A percentile compares a stretch with the other conserved stretches of the same genome.
Conservation (phyloP, 2,888 invertebrate genomes). For the Coelopa pilipes region DNA sequence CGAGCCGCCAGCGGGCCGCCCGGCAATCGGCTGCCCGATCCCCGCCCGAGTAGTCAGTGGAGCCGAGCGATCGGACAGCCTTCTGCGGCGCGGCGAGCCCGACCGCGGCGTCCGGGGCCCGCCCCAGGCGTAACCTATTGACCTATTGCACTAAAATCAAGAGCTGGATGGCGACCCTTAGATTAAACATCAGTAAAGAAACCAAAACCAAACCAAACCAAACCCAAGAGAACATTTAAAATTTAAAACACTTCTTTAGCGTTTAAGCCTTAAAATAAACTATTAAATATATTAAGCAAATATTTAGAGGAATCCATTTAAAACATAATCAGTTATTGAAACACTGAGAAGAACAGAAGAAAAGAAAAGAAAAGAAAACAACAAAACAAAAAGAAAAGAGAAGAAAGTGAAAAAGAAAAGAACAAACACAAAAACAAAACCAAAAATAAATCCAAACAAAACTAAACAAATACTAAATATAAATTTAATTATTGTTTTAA, state of each 20-base stretch:
- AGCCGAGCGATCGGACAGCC: slow-evolving; percentile 3
- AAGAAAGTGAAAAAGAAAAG: slow-evolving; percentile 21
- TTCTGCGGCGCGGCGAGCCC: slow-evolving; percentile 2
- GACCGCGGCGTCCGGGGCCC: not conserved
- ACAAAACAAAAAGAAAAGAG: slow-evolving; percentile 19
- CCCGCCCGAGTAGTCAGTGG: not conserved
- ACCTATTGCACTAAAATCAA: slow-evolving; percentile 45
- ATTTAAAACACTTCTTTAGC: slow-evolving; percentile 21
- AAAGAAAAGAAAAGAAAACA: slow-evolving; percentile 24
- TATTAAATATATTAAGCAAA: slow-evolving; percentile 39
- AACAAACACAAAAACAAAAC: slow-evolving; percentile 18
- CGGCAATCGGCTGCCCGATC: slow-evolving; percentile 27
- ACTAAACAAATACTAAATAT: slow-evolving; percentile 32
- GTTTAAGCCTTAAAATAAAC: slow-evolving; percentile 32
- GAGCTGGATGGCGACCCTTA: slow-evolving; percentile 42
- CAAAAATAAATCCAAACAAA: slow-evolving; percentile 11
- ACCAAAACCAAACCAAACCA: not conserved
- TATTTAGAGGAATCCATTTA: slow-evolving; percentile 42
- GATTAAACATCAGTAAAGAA: slow-evolving; percentile 9
- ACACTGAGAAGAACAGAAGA: slow-evolving; percentile 12
- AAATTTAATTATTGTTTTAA: slow-evolving; percentile 29
- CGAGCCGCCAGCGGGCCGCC: no score
- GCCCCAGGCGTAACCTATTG: slow-evolving; percentile 39
- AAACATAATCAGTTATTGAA: slow-evolving; percentile 36
- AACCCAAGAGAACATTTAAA: slow-evolving; percentile 9